Percentiles rank a stretch among this genome's conserved stretches.
phyloP scores from a whole-genome alignment of 2,113 vertebrate species.

The Centropristis striata region DNA sequence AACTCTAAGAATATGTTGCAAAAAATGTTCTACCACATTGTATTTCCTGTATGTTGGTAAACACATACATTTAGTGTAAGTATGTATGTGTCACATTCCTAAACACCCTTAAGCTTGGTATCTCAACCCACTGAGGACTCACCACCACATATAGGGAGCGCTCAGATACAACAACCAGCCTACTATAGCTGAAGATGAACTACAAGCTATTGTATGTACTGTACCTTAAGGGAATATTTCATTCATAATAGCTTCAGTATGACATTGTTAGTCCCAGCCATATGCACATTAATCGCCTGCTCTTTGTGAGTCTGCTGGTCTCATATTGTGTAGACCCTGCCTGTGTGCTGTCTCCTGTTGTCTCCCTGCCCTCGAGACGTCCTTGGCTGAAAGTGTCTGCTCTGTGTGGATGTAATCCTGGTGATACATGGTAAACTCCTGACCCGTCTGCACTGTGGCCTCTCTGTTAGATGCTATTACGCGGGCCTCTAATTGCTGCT shows the following conservation, averaged over 20 bases:
- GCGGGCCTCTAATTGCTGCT: constrained; percentile 83
- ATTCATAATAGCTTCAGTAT: constrained; percentile 30
- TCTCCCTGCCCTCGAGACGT: constrained; percentile 80
- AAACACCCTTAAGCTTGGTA: constrained; percentile 1
- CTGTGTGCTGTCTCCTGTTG: constrained; percentile 51
- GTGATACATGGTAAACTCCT: constrained; percentile 82
- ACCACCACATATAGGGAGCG: neutral
- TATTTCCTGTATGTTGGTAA: neutral
- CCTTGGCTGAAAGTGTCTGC: constrained; percentile 77
- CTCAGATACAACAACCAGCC: constrained; percentile 27
- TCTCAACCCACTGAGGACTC: constrained; percentile 31
- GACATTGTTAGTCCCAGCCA: constrained; percentile 35
- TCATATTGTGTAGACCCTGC: constrained; percentile 10
- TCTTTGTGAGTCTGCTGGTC: constrained; percentile 29
- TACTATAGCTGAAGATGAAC: constrained; percentile 26
- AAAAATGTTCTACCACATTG: neutral
- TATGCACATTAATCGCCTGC: constrained; percentile 57
- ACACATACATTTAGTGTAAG: neutral
- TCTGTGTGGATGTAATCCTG: constrained; percentile 77
- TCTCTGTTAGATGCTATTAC: constrained; percentile 75
- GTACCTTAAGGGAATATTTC: constrained; percentile 35
- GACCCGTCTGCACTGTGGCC: constrained; percentile 74
- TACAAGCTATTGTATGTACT: constrained; percentile 35
- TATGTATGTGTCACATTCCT: constrained; percentile 16
- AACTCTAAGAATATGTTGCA: neutral